Evolutionary conservation across 2,113 vertebrate genomes (phyloP).

Genomic region (Lagopus muta): DNA sequence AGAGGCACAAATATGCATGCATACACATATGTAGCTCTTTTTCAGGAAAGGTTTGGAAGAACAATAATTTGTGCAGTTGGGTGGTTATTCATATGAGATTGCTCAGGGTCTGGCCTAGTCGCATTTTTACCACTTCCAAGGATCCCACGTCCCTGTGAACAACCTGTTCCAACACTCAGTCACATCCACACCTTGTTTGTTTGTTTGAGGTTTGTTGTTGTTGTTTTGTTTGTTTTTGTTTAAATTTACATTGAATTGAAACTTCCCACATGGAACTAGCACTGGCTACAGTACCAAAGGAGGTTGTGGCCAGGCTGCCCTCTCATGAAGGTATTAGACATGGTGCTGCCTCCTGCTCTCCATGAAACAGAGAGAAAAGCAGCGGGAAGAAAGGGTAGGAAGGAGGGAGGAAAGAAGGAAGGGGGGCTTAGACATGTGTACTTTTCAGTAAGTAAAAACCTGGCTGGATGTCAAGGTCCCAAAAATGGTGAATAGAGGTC

Average conservation of each 20-base stretch:
- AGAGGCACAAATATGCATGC: too few relatives aligned
- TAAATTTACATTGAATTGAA: not conserved
- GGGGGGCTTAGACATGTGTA: too few relatives aligned
- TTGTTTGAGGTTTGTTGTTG: too few relatives aligned
- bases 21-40: not conserved
- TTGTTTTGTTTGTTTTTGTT: not conserved
- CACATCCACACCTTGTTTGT: rapidly evolving
- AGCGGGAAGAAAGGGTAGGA: not conserved
- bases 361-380: too few relatives aligned
- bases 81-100: rapidly evolving
- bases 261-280: not conserved
- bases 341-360: not conserved
- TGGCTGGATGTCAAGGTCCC: too few relatives aligned
- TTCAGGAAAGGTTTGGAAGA: not conserved
- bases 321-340: not conserved
- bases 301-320: too few relatives aligned
- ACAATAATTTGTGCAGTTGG: rapidly evolving
- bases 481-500: too few relatives aligned
- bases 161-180: not conserved
- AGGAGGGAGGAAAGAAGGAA: too few relatives aligned
- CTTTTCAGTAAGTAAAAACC: too few relatives aligned
- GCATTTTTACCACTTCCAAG: rapidly evolving
- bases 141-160: not conserved
- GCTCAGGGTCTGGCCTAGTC: not conserved
- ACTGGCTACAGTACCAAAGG: not conserved